phyloP scores from a whole-genome alignment of 2,888 invertebrate genomes.

The Oscheius onirici region DNA sequence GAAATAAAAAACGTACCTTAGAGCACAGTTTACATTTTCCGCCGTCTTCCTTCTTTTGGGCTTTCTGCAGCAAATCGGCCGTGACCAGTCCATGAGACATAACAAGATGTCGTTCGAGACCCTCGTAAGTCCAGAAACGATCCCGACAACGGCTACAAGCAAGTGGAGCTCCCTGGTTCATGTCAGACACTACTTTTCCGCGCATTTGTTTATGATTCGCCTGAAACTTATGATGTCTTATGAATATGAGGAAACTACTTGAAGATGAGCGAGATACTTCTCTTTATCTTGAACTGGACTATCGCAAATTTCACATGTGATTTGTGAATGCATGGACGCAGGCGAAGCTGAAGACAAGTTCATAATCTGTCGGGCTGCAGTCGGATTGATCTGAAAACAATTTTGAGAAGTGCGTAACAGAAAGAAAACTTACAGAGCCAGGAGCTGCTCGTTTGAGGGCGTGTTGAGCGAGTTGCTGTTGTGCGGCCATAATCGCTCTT shows the following conservation, averaged over 20 bases:
- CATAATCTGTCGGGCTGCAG: constrained; percentile 28
- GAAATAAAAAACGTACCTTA: constrained; percentile 77
- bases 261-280: constrained; percentile 59
- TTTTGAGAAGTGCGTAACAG: too few species aligned
- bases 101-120: constrained; percentile 90
- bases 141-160: constrained; percentile 69
- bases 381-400: constrained; percentile 32
- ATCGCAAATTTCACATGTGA: constrained; percentile 68
- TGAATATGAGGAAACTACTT: constrained; percentile 32
- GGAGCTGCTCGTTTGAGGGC: constrained; percentile 12
- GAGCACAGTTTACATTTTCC: constrained; percentile 94
- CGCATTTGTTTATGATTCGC: constrained; percentile 61
- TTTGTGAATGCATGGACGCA: constrained; percentile 10
- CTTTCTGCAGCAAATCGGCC: constrained; percentile 93
- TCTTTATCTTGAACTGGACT: constrained; percentile 46
- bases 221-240: constrained; percentile 36
- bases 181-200: constrained; percentile 56
- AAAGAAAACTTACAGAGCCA: constrained; percentile 5
- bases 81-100: constrained; percentile 94
- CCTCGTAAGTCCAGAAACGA: constrained; percentile 92
- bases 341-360: constrained; percentile 2
- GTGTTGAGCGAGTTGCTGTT: constrained; percentile 15
- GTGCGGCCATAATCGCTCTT: constrained; percentile 22
- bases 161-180: constrained; percentile 67
- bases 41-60: constrained; percentile 91